phyloP scores from a whole-genome alignment of 2,888 invertebrate species.

The Halictus ligatus region DNA sequence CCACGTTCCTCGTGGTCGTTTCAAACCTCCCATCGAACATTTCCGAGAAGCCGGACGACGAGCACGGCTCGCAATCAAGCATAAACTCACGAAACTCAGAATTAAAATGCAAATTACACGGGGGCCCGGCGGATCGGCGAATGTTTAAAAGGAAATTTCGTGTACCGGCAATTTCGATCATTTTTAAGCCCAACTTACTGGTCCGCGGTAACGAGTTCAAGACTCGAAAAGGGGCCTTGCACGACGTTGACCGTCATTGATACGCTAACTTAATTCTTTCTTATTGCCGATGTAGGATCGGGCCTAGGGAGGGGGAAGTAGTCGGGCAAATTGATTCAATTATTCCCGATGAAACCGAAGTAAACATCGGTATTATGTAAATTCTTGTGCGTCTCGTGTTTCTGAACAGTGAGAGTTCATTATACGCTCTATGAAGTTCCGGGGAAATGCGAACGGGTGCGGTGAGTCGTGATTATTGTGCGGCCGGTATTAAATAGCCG shows the following conservation, averaged over 20 bases:
- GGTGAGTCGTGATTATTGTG: slow-evolving; percentile 57
- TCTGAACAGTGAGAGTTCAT: slow-evolving; percentile 49
- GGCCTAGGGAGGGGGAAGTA: neutral
- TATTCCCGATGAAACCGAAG: slow-evolving; percentile 47
- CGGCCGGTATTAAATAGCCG: slow-evolving; percentile 56
- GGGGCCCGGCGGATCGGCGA: neutral
- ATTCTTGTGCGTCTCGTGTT: slow-evolving; percentile 47
- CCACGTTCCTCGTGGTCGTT: neutral
- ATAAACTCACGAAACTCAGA: slow-evolving; percentile 25
- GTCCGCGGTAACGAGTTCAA: slow-evolving; percentile 4
- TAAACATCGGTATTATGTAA: slow-evolving; percentile 53
- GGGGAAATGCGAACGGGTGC: slow-evolving; percentile 51
- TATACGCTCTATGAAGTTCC: slow-evolving; percentile 57
- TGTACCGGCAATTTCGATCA: slow-evolving; percentile 38
- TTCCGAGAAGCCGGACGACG: slow-evolving; percentile 10
- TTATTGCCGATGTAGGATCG: no score
- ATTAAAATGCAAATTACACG: slow-evolving; percentile 45
- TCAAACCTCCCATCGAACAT: neutral
- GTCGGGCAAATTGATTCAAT: slow-evolving; percentile 44
- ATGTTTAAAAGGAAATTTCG: slow-evolving; percentile 39
- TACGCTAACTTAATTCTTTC: slow-evolving; percentile 9
- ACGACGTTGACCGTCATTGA: slow-evolving; percentile 22
- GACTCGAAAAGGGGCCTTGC: slow-evolving; percentile 2
- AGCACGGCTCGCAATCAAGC: slow-evolving; percentile 25
- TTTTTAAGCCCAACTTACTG: slow-evolving; percentile 46